These are phyloP conservation scores for Carettochelys insculpta DNA, from an alignment of 2,113 vertebrate genomes.

Conservation along the genomic window DNA sequence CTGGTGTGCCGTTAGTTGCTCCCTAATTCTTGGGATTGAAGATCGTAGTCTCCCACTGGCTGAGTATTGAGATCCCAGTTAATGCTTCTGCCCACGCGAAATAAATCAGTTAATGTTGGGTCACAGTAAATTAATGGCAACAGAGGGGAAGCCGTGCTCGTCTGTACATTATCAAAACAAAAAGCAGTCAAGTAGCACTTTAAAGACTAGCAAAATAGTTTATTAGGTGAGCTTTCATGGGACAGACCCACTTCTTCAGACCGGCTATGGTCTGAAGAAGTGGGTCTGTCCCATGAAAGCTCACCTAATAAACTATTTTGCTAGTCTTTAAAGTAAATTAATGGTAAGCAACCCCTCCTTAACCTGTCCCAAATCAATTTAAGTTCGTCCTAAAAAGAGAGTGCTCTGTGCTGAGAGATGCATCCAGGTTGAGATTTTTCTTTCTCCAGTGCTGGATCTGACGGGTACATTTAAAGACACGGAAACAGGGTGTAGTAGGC, in stretches of 20 bases:
- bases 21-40: not conserved
- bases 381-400: not conserved
- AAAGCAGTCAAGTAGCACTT: no score
- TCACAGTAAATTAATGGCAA: not conserved
- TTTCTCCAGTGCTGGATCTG: not conserved
- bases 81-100: not conserved
- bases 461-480: not conserved
- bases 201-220: no score
- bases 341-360: not conserved
- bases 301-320: no score
- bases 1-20: not conserved
- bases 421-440: not conserved
- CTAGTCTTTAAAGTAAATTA: no score
- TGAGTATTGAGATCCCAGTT: not conserved
- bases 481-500: not conserved
- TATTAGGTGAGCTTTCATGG: no score
- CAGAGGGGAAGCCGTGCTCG: no score
- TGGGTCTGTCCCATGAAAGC: no score
- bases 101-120: not conserved
- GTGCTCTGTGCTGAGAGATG: not conserved
- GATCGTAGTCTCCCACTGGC: not conserved
- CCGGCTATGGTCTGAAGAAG: no score
- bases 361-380: not conserved
- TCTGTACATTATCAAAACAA: no score
- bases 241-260: no score